These are phyloP conservation scores for Nebria brevicollis DNA, from an alignment of 2,888 invertebrate species.

Conservation along the genomic window DNA sequence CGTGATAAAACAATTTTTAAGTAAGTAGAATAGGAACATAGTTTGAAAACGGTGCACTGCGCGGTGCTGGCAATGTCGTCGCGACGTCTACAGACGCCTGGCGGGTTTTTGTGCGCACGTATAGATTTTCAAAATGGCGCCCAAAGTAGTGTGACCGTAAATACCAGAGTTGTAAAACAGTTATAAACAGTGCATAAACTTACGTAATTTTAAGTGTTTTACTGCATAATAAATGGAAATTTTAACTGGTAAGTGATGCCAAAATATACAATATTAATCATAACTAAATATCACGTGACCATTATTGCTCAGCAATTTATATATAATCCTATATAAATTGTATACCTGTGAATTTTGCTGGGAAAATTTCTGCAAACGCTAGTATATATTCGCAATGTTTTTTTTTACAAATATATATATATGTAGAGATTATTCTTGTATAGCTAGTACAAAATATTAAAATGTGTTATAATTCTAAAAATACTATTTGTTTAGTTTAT, in stretches of 20 bases:
- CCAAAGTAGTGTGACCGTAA: neutral
- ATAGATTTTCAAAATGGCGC: neutral
- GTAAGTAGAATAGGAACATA: neutral
- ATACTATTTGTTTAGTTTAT: neutral
- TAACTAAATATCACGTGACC: neutral
- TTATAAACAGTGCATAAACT: neutral
- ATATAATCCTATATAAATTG: neutral
- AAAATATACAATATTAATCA: neutral
- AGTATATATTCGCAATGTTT: neutral
- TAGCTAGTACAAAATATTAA: neutral
- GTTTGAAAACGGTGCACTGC: neutral
- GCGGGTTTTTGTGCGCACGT: neutral
- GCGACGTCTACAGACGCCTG: neutral
- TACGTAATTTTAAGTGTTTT: slow-evolving; percentile 1
- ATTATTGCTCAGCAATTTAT: neutral
- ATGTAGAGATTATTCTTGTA: neutral
- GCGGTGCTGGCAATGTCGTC: neutral
- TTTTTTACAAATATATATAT: neutral
- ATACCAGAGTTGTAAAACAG: neutral
- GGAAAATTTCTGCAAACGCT: neutral
- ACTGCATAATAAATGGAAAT: neutral
- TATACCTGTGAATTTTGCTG: neutral
- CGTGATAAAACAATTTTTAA: neutral
- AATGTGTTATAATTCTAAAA: neutral
- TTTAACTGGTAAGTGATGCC: neutral